Evolutionary conservation across 1,140 invertebrate genomes (phyloP), one percentile per base, ranked within the genome.

Genomic region (Zaprionus davidi): DNA sequence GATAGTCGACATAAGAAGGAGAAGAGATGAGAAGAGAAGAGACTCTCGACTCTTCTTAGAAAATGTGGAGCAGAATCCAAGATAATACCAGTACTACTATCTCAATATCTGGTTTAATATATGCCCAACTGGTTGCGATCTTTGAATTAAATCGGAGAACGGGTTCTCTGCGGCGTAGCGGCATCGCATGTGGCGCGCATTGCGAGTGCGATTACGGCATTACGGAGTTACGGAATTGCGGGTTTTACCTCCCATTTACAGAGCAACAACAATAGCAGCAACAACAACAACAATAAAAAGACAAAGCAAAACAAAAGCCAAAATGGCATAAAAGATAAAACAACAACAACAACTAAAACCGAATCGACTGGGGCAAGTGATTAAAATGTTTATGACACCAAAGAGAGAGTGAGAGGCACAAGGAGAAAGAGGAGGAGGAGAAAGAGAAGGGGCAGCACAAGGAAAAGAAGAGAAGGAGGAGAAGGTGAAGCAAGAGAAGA

Each of bases 381-480:
- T 67, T 73, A 67, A 73, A 67, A 73, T 34, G 31, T 67, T 73
- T 73, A 73, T 73, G 64, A 71, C 70, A 71, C 60, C 38, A 71
- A 46, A 28, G 13, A 59, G 24, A 28, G 13, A 62, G 31, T 22
- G 17, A 28, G 55, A 22, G 46, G 44, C 5, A n/a, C n/a, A 15
- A 13, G 12, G 11, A 20, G 13, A 26, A 6, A 60, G 28, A 28
- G n/a, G 26, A 26, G 41, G 44, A 11, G 17, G 3, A n/a, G 13
- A 2, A 5, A 13, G 38, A 41, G 28, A 31, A 31, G 28, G 2
- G 28, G 28, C 1, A 31, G 31, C 31, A 34, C 31, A 34, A 34
- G 31, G 31, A 41, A 6, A 7, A 17, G 9, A 0, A 46, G 15
- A 46, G n/a, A 67, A 56, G 1, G 22, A 57, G 17, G 22, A 59